Conservation (phyloP, 1,140 invertebrate genomes). For the Proctacanthus coquilletti region DNA sequence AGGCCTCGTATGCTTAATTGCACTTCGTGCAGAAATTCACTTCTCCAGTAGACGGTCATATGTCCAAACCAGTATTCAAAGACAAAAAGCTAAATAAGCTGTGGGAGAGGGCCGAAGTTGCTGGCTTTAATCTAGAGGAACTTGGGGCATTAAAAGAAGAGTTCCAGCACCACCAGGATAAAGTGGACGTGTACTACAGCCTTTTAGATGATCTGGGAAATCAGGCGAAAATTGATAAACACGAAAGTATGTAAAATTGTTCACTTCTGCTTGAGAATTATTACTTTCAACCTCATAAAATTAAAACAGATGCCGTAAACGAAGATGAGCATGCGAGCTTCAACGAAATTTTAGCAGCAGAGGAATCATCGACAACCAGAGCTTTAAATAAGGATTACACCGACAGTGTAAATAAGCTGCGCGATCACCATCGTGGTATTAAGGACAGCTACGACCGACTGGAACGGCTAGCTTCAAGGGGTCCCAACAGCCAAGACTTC, state of each 20-base stretch:
- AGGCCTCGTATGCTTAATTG: background rate
- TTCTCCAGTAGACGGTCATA: constrained; percentile 41
- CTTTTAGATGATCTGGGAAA: constrained; percentile 53
- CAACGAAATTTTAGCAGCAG: constrained; percentile 32
- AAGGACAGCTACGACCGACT: constrained; percentile 67
- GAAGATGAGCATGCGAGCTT: constrained; percentile 45
- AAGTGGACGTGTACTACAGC: constrained; percentile 77
- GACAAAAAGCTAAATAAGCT: constrained; percentile 82
- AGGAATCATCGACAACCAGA: too few species aligned
- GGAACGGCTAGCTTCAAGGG: constrained; percentile 48
- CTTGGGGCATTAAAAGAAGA: constrained; percentile 72
- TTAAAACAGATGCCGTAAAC: constrained; percentile 37
- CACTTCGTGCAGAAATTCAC: constrained; percentile 34
- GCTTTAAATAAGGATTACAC: constrained; percentile 33
- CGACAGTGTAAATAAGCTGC: constrained; percentile 49
- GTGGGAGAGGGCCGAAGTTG: constrained; percentile 75
- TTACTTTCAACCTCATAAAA: background rate
- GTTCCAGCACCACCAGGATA: constrained; percentile 83
- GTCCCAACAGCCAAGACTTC: constrained; percentile 66
- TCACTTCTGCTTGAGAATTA: constrained; percentile 4
- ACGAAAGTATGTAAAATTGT: constrained; percentile 43
- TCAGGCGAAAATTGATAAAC: constrained; percentile 30
- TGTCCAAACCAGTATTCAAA: constrained; percentile 64
- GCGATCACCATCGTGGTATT: constrained; percentile 61
- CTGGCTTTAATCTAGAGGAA: constrained; percentile 72